Percentiles rank a stretch among this genome's conserved stretches.
phyloP scores from a whole-genome alignment of 2,888 invertebrate genomes.

The Chironomus tentans region DNA sequence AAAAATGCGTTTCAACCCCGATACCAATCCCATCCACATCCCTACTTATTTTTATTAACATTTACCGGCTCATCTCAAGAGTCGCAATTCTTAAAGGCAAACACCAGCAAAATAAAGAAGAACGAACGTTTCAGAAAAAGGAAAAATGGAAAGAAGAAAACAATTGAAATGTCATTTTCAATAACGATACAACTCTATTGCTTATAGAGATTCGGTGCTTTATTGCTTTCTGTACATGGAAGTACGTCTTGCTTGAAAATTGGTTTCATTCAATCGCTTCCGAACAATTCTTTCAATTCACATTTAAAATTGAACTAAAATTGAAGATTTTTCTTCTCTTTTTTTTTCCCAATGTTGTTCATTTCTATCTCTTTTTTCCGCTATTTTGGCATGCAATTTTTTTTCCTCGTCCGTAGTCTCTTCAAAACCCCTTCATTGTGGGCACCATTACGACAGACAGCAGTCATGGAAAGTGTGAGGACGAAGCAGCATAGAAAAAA shows the following conservation, averaged over 20 bases:
- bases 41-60: too few relatives aligned
- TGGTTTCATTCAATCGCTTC: neutral
- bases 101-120: too few relatives aligned
- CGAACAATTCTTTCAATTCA: too few relatives aligned
- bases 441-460: too few relatives aligned
- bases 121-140: neutral
- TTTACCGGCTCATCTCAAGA: too few relatives aligned
- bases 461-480: neutral
- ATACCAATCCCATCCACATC: too few relatives aligned
- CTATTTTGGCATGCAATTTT: neutral
- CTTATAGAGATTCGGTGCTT: neutral
- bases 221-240: neutral
- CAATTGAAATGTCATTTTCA: conserved; percentile 4
- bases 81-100: too few relatives aligned
- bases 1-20: too few relatives aligned
- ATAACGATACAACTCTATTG: neutral
- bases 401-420: neutral
- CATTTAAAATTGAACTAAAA: too few relatives aligned
- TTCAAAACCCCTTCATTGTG: neutral
- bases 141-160: neutral
- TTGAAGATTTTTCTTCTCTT: too few relatives aligned
- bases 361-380: too few relatives aligned
- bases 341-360: too few relatives aligned
- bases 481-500: neutral
- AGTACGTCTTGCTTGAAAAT: neutral